phyloP scores from a whole-genome alignment of 2,888 invertebrate genomes.

The Perithous albicinctus region DNA sequence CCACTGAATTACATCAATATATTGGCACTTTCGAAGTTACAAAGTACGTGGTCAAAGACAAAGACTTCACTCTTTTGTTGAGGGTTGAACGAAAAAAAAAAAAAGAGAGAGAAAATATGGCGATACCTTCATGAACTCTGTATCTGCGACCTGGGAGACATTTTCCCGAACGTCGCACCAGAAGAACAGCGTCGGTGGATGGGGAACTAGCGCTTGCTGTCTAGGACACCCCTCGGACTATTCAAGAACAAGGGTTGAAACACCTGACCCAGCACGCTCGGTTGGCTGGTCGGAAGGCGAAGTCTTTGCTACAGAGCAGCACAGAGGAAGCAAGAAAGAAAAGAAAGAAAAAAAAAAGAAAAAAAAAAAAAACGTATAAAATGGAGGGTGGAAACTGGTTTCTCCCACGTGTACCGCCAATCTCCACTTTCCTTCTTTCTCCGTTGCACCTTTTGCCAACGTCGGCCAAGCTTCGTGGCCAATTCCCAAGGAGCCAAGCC shows the following conservation, averaged over 20 bases:
- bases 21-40: background rate
- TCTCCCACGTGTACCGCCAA: slow-evolving; percentile 70
- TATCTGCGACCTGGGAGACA: slow-evolving; percentile 65
- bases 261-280: slow-evolving; percentile 68
- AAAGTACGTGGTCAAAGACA: slow-evolving; percentile 12
- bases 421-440: slow-evolving; percentile 62
- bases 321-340: too few relatives aligned
- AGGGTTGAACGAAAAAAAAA: background rate
- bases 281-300: slow-evolving; percentile 26
- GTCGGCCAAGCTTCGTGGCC: slow-evolving; percentile 45
- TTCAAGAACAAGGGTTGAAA: slow-evolving; percentile 69
- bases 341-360: too few relatives aligned
- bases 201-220: slow-evolving; percentile 18
- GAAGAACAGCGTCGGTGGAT: background rate
- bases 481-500: slow-evolving; percentile 59
- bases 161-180: slow-evolving; percentile 37
- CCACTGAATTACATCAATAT: background rate
- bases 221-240: slow-evolving; percentile 68
- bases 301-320: slow-evolving; percentile 21
- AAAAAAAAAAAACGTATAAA: slow-evolving; percentile 18
- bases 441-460: slow-evolving; percentile 20
- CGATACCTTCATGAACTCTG: slow-evolving; percentile 46
- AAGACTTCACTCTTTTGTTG: slow-evolving; percentile 1
- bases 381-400: slow-evolving; percentile 54
- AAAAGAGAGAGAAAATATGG: slow-evolving; percentile 14